Base-by-base conservation (phyloP, 2,888 invertebrate species). In the Cryptocheilus praepositus region DNA sequence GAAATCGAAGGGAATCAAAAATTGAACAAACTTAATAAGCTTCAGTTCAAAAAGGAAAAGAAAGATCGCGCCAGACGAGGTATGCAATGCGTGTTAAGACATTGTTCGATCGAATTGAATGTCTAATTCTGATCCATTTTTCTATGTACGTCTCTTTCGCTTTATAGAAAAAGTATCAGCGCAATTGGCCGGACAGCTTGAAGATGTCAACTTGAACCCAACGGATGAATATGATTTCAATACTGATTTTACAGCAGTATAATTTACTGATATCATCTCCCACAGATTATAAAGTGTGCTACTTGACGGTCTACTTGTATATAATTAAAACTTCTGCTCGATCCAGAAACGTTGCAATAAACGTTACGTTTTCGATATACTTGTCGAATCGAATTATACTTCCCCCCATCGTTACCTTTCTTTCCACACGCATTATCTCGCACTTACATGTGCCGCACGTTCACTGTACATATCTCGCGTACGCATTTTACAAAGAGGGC, bases 1-100 rank as follows among this genome's bases (percentile, higher is more conserved):
- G 89, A 91, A 56, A 85, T 95, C 59, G 94, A 94, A 86, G 95
- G 95, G 70, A 94, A 94, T 85, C 90, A 91, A 83, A 90, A 91
- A 71, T 82, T 92, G 16, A 93, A 93, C 81, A 91, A 91, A 83
- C 79, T 91, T 0, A 90, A 90, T 28, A 93, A 93, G 77, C 88
- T 91, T 70, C 92, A 92, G 72, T 93, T 93, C 70, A 94, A 94
- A 80, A 94, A 93, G 73, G 91, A 92, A 77, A 93, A 92, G 80
- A 94, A 93, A 79, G 89, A 90, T 28, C 88, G 86, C 72, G 89
- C 89, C 52, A 89, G 91, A 36, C 90, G 89, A 77, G 86, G 88
- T 87, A 64, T 67, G 77, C 64, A 59, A 51, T 63, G n/a, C n/a
- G 25, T 25, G 52, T 11, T 25, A 45, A 55, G 51, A 56, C 59